Conservation (phyloP, 2,797 vertebrate genomes). For the Pseudotriccus pelzelni region DNA sequence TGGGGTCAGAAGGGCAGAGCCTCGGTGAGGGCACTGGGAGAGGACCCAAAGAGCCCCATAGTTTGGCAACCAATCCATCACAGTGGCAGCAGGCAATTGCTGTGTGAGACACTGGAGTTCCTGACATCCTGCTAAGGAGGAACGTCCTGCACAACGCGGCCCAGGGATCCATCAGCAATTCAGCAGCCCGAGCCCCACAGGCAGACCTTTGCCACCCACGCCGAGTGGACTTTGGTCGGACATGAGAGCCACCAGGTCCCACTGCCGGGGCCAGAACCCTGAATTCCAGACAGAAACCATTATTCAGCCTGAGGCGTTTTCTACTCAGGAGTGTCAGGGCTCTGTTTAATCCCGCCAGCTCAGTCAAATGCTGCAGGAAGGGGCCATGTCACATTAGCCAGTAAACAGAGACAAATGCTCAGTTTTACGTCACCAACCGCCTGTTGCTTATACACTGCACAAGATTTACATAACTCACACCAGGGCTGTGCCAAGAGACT, state of each 20-base stretch:
- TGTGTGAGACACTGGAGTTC: background rate
- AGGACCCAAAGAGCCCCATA: background rate
- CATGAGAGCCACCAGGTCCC: background rate
- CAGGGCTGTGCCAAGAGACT: constrained; percentile 36
- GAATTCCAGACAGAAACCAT: background rate
- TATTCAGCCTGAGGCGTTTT: constrained; percentile 41
- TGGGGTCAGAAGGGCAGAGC: background rate
- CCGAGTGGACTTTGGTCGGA: background rate
- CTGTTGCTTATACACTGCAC: constrained; percentile 49
- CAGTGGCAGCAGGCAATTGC: background rate
- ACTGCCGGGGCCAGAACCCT: background rate
- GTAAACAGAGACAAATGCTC: constrained; percentile 60
- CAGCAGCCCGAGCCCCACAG: background rate
- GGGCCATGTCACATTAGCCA: constrained; percentile 49
- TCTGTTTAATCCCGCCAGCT: constrained; percentile 69
- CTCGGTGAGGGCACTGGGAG: background rate
- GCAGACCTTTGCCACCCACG: background rate
- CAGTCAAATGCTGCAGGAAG: constrained; percentile 46
- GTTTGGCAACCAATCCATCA: background rate
- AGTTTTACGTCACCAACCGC: constrained; percentile 42
- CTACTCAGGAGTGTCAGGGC: constrained; percentile 41
- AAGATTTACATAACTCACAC: constrained; percentile 63
- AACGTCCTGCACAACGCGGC: background rate
- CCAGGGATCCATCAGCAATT: accelerated
- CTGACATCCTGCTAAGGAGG: background rate